These are phyloP conservation scores for Selene dorsalis DNA, from an alignment of 2,797 vertebrate species.

Conservation along the genomic window DNA sequence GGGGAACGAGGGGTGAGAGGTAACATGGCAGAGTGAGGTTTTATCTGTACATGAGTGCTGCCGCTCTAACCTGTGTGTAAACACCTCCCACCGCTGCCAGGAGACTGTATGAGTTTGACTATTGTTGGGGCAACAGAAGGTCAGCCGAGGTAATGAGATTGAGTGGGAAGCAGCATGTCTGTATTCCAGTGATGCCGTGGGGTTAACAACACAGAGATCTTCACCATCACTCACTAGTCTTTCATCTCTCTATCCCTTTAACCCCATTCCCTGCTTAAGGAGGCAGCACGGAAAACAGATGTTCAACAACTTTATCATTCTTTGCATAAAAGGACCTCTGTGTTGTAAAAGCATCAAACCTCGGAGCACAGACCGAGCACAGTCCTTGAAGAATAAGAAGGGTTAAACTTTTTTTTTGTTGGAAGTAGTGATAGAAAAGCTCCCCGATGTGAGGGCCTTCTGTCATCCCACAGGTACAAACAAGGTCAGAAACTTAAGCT, in stretches of 20 bases:
- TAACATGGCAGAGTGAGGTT: constrained; percentile 18
- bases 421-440: constrained; percentile 38
- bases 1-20: constrained; percentile 11
- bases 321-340: constrained; percentile 38
- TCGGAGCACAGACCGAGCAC: neutral
- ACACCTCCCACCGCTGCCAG: constrained; percentile 15
- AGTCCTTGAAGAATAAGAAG: constrained; percentile 48
- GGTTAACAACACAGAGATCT: constrained; percentile 70
- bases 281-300: constrained; percentile 48
- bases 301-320: constrained; percentile 51
- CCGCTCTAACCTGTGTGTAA: constrained; percentile 24
- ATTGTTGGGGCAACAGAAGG: constrained; percentile 36
- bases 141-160: constrained; percentile 48
- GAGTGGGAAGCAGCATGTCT: constrained; percentile 42
- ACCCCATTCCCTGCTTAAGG: constrained; percentile 44
- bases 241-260: constrained; percentile 63
- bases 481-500: constrained; percentile 55
- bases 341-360: constrained; percentile 42
- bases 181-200: constrained; percentile 37
- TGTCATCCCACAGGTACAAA: constrained; percentile 57
- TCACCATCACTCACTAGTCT: constrained; percentile 60
- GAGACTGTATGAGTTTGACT: constrained; percentile 6
- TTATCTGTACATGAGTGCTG: constrained; percentile 7
- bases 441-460: constrained; percentile 52
- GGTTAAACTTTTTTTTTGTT: constrained; percentile 28